Evolutionary conservation across 2,797 vertebrate species (phyloP).

Genomic region (Acropternis orthonyx): DNA sequence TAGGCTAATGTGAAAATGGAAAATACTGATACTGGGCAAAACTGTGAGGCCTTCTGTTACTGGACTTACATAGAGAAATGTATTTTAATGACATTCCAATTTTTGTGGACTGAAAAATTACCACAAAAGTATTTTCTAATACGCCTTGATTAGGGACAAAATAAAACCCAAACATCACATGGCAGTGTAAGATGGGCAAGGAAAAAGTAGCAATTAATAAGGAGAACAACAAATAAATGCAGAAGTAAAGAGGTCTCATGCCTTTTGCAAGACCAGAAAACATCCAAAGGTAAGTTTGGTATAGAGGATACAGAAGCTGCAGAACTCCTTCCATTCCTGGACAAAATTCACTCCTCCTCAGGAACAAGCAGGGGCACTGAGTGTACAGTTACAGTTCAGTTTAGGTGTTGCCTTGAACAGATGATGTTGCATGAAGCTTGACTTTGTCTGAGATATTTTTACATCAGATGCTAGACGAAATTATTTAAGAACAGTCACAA

Average conservation of each 20-base stretch:
- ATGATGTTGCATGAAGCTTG: not conserved
- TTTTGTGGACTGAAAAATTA: not conserved
- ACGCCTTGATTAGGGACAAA: not conserved
- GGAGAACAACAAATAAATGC: not conserved
- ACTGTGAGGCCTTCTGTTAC: not conserved
- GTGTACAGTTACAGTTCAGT: not conserved
- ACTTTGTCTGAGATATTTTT: not conserved
- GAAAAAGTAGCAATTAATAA: not conserved
- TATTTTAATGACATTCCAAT: not conserved
- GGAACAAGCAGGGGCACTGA: not conserved
- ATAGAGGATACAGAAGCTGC: not conserved
- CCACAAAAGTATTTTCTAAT: not conserved
- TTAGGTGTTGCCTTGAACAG: conserved; percentile 15
- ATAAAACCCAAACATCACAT: not conserved
- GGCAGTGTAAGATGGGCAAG: not conserved
- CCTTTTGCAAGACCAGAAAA: not conserved
- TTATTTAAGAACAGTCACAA: not conserved
- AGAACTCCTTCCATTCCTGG: not conserved
- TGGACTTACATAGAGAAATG: not conserved
- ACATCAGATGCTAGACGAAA: not conserved
- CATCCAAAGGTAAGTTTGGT: not conserved
- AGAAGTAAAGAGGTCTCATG: not conserved
- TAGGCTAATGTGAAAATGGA: not conserved
- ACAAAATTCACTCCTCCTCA: not conserved
- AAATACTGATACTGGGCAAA: not conserved